Evolutionary conservation across 2,113 vertebrate genomes (phyloP), one percentile per base, ranked within the genome.

Genomic region (Gymnogyps californianus): DNA sequence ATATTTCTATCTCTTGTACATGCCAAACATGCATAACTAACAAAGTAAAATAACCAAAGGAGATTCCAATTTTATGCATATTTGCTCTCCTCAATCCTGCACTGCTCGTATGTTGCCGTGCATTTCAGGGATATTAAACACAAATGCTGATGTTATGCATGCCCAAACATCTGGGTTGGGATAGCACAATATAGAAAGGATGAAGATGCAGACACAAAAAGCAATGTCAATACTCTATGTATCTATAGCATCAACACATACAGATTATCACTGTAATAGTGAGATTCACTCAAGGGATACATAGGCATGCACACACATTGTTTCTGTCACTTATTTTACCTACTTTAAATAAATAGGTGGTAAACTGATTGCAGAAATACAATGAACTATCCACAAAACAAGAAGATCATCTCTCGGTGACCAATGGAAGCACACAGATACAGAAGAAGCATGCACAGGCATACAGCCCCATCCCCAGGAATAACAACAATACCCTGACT

Each of bases 111-210:
- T 17, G 28, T 55, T 93, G 69, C 57, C 1, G 6, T 90, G 87
- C 77, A 71, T 93, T 90, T 96, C 74, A 94, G 81, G 96, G 81
- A 85, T 81, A 87, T 90, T 94, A 94, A 93, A 80, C 58, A 90
- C 52, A 89, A 95, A 76, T 62, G 71, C 76, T 83, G 71, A 75
- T 59, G 78, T 51, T 93, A 76, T 82, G 71, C 71, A 85, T 79
- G 52, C 57, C 66, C 65, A 83, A 87, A 82, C 21, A 83, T 40
- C 83, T 47, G 64, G 34, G 16, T 11, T 79, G 34, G 46, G 46
- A 59, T 2, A 94, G 59, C 61, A 71, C 34, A 57, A 70, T 16
- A 22, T 0, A 91, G 47, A 79, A 92, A 89, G 67, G 16, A 82
- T 61, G 65, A 88, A 91, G 84, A 44, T 67, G 61, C 36, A 80